Percentiles rank a stretch among this genome's conserved stretches.
Conservation (phyloP, 2,888 invertebrate species). For the Eremobia ochroleuca region DNA sequence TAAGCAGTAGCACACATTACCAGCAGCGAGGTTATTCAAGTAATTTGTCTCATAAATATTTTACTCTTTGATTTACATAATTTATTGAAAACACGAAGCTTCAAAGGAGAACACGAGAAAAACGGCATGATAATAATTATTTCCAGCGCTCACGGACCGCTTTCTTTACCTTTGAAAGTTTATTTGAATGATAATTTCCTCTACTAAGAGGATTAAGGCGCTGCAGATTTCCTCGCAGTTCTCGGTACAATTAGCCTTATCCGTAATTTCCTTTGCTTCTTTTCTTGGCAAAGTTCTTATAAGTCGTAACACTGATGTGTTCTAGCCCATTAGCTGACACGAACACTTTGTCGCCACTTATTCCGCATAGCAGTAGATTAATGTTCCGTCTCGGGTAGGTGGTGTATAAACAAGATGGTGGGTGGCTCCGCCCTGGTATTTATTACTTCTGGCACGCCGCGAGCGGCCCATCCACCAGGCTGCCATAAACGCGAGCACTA, state of each 20-base stretch:
- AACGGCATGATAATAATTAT: conserved; percentile 66
- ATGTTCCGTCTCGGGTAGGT: conserved; percentile 81
- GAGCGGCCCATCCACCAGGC: conserved; percentile 76
- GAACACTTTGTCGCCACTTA: conserved; percentile 84
- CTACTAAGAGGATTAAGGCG: conserved; percentile 64
- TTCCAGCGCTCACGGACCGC: conserved; percentile 57
- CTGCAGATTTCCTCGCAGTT: conserved; percentile 59
- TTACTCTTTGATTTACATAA: conserved; percentile 60
- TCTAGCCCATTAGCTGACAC: conserved; percentile 81
- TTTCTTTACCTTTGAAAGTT: conserved; percentile 64
- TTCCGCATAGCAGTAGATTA: conserved; percentile 84
- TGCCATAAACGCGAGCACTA: conserved; percentile 85
- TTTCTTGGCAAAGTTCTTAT: conserved; percentile 74
- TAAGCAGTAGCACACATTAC: conserved; percentile 31
- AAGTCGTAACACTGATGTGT: conserved; percentile 78
- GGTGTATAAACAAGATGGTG: conserved; percentile 85
- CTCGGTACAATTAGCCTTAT: conserved; percentile 66
- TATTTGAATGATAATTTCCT: conserved; percentile 77
- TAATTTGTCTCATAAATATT: conserved; percentile 53
- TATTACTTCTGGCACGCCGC: conserved; percentile 83
- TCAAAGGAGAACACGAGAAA: conserved; percentile 56
- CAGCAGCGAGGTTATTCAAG: conserved; percentile 46
- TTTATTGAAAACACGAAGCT: conserved; percentile 58
- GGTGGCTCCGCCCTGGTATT: conserved; percentile 83
- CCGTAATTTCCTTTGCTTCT: conserved; percentile 60